Evolutionary conservation across 2,113 vertebrate genomes (phyloP).

Genomic region (Hydrolagus affinis): DNA sequence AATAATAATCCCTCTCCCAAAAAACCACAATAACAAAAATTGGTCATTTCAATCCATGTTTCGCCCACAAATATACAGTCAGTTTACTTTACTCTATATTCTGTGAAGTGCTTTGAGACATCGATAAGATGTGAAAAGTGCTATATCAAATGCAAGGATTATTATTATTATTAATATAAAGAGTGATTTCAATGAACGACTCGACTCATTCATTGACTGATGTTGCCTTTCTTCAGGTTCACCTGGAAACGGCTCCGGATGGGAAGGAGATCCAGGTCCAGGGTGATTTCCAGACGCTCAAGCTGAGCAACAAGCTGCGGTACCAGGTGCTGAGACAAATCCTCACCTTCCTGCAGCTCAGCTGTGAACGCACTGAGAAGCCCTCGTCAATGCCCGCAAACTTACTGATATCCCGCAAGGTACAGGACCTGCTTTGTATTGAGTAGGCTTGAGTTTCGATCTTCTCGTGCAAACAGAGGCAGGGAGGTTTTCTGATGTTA

Average conservation of each 20-base stretch:
- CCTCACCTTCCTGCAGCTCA: constrained; percentile 64
- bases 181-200: too few species aligned
- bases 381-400: constrained; percentile 60
- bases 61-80: too few species aligned
- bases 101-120: too few species aligned
- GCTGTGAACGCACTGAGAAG: constrained; percentile 53
- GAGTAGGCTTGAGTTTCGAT: background rate
- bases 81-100: too few species aligned
- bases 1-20: too few species aligned
- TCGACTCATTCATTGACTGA: background rate
- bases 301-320: constrained; percentile 64
- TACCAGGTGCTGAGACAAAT: constrained; percentile 70
- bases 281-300: constrained; percentile 63
- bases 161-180: too few species aligned
- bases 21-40: too few species aligned
- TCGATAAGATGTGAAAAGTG: too few species aligned
- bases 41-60: too few species aligned
- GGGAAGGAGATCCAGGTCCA: constrained; percentile 41
- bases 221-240: constrained; percentile 52
- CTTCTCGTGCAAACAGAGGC: background rate
- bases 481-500: background rate
- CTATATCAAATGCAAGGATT: too few species aligned
- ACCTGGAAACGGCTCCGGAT: constrained; percentile 63
- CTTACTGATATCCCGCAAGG: constrained; percentile 51
- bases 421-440: constrained; percentile 54